Evolutionary conservation across 2,797 vertebrate genomes (phyloP).

Genomic region (Tachyglossus aculeatus): DNA sequence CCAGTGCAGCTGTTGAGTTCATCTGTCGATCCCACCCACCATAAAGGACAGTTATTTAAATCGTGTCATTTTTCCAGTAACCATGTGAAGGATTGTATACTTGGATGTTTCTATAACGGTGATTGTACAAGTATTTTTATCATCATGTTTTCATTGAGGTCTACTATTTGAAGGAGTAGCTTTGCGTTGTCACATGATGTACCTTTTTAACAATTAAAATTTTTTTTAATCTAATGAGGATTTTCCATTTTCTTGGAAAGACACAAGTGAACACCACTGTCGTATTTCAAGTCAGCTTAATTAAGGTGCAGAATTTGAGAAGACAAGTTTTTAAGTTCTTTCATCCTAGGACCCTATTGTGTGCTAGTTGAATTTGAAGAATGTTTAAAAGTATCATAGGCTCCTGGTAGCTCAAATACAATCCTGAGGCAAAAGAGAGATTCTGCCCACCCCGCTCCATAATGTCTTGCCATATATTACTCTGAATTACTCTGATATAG

Average conservation of each 20-base stretch:
- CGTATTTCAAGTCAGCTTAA: too few relatives aligned
- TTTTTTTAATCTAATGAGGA: background rate
- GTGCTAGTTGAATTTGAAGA: too few relatives aligned
- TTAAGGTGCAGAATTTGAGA: too few relatives aligned
- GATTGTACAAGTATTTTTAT: background rate
- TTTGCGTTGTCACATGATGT: background rate
- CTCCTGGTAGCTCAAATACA: too few relatives aligned
- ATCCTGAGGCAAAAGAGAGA: too few relatives aligned
- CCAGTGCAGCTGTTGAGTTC: background rate
- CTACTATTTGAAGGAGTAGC: background rate
- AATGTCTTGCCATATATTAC: too few relatives aligned
- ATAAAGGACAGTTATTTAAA: background rate
- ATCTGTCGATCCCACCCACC: background rate
- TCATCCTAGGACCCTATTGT: too few relatives aligned
- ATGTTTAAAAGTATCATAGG: too few relatives aligned
- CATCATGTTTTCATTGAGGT: background rate
- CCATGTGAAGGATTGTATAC: background rate
- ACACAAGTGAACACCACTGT: too few relatives aligned
- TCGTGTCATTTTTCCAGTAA: background rate
- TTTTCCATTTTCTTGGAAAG: background rate
- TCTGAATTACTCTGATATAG: too few relatives aligned
- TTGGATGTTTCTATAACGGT: background rate
- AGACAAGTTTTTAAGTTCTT: too few relatives aligned
- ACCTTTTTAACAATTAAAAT: background rate
- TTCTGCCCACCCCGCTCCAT: too few relatives aligned